A percentile compares a stretch with the other conserved stretches of the same genome.
phyloP scores from a whole-genome alignment of 1,140 invertebrate species.

The Phortica variegata region DNA sequence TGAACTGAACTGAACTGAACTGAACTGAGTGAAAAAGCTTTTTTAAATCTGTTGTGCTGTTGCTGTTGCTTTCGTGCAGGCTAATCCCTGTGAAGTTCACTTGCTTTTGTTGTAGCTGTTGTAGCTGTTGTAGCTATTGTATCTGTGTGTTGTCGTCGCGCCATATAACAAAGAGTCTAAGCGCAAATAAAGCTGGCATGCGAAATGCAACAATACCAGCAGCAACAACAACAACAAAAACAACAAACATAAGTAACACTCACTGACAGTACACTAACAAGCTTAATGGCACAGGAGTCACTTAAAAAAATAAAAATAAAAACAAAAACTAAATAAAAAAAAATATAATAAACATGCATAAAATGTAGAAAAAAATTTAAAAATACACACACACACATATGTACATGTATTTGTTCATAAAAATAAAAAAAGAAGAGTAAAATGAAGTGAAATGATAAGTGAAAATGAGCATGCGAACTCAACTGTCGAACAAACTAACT shows the following conservation, averaged over 20 bases:
- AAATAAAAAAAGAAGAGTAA: no score
- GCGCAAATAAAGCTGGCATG: slow-evolving; percentile 44
- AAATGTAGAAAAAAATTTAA: slow-evolving; percentile 1
- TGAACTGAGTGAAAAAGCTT: slow-evolving; percentile 53
- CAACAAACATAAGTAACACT: slow-evolving; percentile 11
- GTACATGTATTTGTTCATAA: not conserved
- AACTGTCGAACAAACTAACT: no score
- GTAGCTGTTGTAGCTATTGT: slow-evolving; percentile 24
- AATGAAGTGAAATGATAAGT: no score
- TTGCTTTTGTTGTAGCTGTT: slow-evolving; percentile 50
- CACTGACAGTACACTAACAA: slow-evolving; percentile 3
- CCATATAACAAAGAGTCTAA: slow-evolving; percentile 14
- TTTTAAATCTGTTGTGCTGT: slow-evolving; percentile 57
- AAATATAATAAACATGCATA: slow-evolving; percentile 8
- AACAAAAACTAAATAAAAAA: slow-evolving; percentile 2
- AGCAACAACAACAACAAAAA: slow-evolving; percentile 11
- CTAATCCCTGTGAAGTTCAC: slow-evolving; percentile 58
- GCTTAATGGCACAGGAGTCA: slow-evolving; percentile 14
- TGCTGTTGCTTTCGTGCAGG: slow-evolving; percentile 57
- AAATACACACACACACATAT: slow-evolving; percentile 16
- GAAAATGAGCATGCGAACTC: no score
- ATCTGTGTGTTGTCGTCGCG: not conserved
- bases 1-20: no score
- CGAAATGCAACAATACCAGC: slow-evolving; percentile 39
- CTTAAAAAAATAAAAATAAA: slow-evolving; percentile 4